Base-by-base conservation (phyloP, 2,797 vertebrate species). In the Aplochiton taeniatus region DNA sequence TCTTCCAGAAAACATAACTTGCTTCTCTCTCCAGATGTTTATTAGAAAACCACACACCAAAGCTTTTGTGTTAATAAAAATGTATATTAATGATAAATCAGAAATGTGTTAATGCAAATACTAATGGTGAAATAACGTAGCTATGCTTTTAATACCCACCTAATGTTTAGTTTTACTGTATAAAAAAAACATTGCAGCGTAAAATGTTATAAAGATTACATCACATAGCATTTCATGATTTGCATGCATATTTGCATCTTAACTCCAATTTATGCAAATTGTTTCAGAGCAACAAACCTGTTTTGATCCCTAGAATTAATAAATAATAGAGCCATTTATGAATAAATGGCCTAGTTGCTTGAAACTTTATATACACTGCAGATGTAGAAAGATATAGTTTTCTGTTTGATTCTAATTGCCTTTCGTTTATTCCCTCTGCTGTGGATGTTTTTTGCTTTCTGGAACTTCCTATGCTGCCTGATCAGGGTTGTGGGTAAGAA, bases 401-500 rank as follows among this genome's bases (percentile, higher is more conserved):
- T 59, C 73, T 79, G 69, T 53, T 56, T 56, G 57, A 52, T 78
- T 75, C 65, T 90, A 88, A 90, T 70, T 77, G 20, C 71, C n/a
- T n/a, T 74, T 78, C 75, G 58, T 90, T 85, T 74, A 63, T 73
- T 84, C 70, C 76, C 56, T 74, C 19, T 4, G 51, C 61, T 65
- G 42, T 72, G 68, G 58, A 61, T 76, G 4, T 42, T 68, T 80
- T 56, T 72, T 18, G 61, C 66, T 65, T 19, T 75, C 56, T 85
- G 84, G 73, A 75, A 78, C 65, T 42, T n/a, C 13, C 70, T 72
- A 66, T 75, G 14, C 62, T 14, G 20, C 62, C 18, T 50, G 58
- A 0, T 68, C 73, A 91, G 90, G 90, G 90, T 73, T 91, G 90
- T 82, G 90, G 90, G 90, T 91, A 87, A 90, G 90, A 66, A 68